Evolutionary conservation across 2,888 invertebrate genomes (phyloP).

Genomic region (Cryptus armator): DNA sequence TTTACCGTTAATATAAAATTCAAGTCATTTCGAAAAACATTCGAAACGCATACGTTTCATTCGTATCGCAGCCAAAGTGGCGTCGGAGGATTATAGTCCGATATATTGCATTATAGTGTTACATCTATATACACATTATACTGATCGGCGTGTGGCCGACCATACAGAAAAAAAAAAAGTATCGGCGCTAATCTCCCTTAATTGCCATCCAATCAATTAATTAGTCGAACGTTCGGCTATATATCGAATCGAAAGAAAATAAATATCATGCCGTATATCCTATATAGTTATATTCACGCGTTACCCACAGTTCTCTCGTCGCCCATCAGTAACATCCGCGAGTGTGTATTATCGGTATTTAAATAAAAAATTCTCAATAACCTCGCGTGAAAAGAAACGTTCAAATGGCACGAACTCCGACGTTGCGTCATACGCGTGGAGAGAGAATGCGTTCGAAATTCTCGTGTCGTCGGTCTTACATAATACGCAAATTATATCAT

Average conservation of each 20-base stretch:
- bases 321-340: constrained; percentile 12
- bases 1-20: no score
- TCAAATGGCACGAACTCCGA: constrained; percentile 6
- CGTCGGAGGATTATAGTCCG: not conserved
- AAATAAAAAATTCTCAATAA: constrained; percentile 11
- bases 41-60: not conserved
- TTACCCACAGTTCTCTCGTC: not conserved
- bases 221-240: constrained; percentile 68
- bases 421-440: not conserved
- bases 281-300: not conserved
- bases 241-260: constrained; percentile 51
- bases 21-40: no score
- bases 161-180: constrained; percentile 60
- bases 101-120: not conserved
- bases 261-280: constrained; percentile 33
- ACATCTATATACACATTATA: not conserved
- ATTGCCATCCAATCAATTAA: constrained; percentile 72
- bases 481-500: constrained; percentile 67
- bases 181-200: constrained; percentile 70
- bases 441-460: constrained; percentile 19
- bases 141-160: constrained; percentile 25
- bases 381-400: constrained; percentile 2
- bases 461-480: constrained; percentile 44
- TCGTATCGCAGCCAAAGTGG: not conserved
- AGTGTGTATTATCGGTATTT: not conserved